phyloP scores from a whole-genome alignment of 2,888 invertebrate genomes.

The Diaperis boleti region DNA sequence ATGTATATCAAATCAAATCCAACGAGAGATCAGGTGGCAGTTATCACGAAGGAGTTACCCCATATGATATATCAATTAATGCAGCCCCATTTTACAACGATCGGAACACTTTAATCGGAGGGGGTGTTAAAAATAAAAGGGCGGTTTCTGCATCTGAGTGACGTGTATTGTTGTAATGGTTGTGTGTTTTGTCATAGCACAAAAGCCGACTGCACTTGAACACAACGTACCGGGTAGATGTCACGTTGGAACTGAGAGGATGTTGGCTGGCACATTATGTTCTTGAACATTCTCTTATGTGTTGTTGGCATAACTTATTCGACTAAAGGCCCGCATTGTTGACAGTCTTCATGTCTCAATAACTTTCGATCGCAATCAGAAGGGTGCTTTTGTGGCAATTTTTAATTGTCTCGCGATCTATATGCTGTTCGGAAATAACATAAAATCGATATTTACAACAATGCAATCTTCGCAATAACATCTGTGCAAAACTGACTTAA shows the following conservation, averaged over 20 bases:
- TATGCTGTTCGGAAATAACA: too few relatives aligned
- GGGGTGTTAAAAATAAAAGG: conserved; percentile 33
- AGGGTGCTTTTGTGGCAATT: background rate
- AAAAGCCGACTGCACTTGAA: conserved; percentile 43
- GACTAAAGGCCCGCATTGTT: conserved; percentile 32
- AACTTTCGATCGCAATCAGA: conserved; percentile 14
- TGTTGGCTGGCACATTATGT: conserved; percentile 38
- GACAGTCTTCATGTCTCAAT: conserved; percentile 11
- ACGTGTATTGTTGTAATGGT: conserved; percentile 42
- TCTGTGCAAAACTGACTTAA: too few relatives aligned
- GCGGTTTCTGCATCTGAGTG: conserved; percentile 39
- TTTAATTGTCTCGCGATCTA: too few relatives aligned
- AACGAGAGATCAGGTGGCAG: too few relatives aligned
- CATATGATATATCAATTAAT: too few relatives aligned
- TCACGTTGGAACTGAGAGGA: conserved; percentile 26
- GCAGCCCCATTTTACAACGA: too few relatives aligned
- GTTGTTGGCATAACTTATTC: conserved; percentile 36
- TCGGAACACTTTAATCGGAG: too few relatives aligned
- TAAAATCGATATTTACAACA: too few relatives aligned
- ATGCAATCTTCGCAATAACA: too few relatives aligned
- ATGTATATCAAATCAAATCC: too few relatives aligned
- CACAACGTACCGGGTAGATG: conserved; percentile 28
- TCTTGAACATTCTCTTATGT: conserved; percentile 35
- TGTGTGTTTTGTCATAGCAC: conserved; percentile 41
- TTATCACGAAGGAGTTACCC: too few relatives aligned